These are phyloP conservation scores for Hyalella azteca DNA, from an alignment of 2,888 invertebrate genomes.

Conservation along the genomic window DNA sequence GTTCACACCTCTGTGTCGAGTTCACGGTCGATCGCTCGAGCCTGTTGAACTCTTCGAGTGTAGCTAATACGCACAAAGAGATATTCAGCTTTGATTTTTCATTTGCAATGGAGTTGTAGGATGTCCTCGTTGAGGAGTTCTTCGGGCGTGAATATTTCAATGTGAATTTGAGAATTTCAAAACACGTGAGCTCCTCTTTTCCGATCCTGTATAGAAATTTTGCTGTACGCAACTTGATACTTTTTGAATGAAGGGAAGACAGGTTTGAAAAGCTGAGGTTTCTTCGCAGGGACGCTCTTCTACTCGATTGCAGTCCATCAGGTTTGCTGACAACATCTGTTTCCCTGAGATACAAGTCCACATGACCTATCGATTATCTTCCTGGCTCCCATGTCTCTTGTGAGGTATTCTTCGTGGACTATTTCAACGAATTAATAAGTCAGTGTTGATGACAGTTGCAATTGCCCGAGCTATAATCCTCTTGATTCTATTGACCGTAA, in stretches of 20 bases:
- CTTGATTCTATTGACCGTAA: too few relatives aligned
- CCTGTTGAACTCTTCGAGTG: constrained; percentile 5
- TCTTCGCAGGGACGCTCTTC: not conserved
- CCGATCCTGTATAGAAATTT: too few relatives aligned
- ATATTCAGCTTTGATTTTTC: constrained; percentile 27
- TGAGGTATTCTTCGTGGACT: too few relatives aligned
- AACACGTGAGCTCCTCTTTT: not conserved
- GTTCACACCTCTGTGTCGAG: constrained; percentile 7
- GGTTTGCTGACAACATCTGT: not conserved
- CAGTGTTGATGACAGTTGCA: too few relatives aligned
- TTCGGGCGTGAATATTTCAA: constrained; percentile 25
- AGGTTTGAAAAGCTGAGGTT: not conserved
- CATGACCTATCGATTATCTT: not conserved
- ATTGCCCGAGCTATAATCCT: too few relatives aligned
- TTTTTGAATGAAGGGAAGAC: too few relatives aligned
- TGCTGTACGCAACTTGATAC: too few relatives aligned
- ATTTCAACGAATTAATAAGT: too few relatives aligned
- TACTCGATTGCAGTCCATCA: constrained; percentile 8
- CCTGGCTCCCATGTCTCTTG: too few relatives aligned
- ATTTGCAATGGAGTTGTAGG: not conserved
- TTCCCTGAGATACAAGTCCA: not conserved
- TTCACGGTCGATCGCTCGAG: constrained; percentile 1
- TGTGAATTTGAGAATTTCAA: constrained; percentile 7
- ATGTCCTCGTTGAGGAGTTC: not conserved
- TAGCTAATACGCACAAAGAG: constrained; percentile 18